Conservation (phyloP, 2,113 vertebrate species). For the Rousettus leschenaultii region DNA sequence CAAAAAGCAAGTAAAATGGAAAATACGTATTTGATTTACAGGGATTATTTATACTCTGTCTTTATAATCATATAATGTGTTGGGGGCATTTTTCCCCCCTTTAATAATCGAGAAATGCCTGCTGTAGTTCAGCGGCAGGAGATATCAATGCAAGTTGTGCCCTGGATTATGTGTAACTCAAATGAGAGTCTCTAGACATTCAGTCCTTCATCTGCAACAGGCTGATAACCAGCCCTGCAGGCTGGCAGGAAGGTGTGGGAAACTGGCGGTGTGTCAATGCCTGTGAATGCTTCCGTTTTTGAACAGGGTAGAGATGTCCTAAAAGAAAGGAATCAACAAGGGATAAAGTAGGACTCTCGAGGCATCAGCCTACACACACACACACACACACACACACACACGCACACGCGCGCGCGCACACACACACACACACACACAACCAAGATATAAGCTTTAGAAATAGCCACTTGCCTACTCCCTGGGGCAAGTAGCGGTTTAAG, state of each 20-base stretch:
- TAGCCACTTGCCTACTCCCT: slow-evolving; percentile 62
- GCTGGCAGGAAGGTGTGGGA: slow-evolving; percentile 67
- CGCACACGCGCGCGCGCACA: too few species aligned
- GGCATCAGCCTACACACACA: slow-evolving; percentile 37
- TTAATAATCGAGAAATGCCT: slow-evolving; percentile 78
- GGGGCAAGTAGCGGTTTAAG: slow-evolving; percentile 59
- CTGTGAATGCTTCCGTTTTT: slow-evolving; percentile 64
- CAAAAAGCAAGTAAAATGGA: slow-evolving; percentile 72
- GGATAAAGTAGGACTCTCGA: slow-evolving; percentile 45
- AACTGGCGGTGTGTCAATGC: slow-evolving; percentile 51
- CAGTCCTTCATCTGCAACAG: slow-evolving; percentile 73
- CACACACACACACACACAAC: slow-evolving; percentile 5
- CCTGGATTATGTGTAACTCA: slow-evolving; percentile 61
- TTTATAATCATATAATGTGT: slow-evolving; percentile 81
- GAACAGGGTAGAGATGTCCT: slow-evolving; percentile 69
- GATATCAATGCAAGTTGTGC: slow-evolving; percentile 76
- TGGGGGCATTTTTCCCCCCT: slow-evolving; percentile 66
- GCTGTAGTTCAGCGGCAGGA: slow-evolving; percentile 71
- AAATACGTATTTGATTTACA: slow-evolving; percentile 79
- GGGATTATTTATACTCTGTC: slow-evolving; percentile 83
- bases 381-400: background rate
- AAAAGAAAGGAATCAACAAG: slow-evolving; percentile 30
- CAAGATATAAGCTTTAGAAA: slow-evolving; percentile 73
- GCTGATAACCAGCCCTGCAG: slow-evolving; percentile 63
- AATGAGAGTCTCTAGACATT: slow-evolving; percentile 67